A percentile compares a stretch with the other conserved stretches of the same genome.
These are phyloP conservation scores for Sylvicapra grimmia DNA, from an alignment of 2,113 vertebrate genomes.

Conservation along the genomic window DNA sequence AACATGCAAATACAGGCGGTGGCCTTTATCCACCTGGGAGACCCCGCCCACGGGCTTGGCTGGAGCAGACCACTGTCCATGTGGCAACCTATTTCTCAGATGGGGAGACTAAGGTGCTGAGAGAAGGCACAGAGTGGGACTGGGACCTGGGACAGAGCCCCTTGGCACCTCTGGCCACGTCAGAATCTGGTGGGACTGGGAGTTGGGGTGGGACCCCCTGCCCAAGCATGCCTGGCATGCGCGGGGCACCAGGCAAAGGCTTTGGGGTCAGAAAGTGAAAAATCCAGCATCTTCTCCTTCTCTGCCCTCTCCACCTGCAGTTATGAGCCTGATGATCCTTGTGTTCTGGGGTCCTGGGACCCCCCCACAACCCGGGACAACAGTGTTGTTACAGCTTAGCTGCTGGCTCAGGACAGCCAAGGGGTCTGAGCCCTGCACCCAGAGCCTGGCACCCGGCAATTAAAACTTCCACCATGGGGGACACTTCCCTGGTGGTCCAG, in stretches of 20 bases:
- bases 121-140: neutral
- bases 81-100: neutral
- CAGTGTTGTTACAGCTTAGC: fast-evolving
- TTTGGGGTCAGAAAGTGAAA: neutral
- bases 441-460: fast-evolving
- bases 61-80: fast-evolving
- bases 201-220: neutral
- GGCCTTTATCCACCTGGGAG: neutral
- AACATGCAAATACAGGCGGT: fast-evolving
- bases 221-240: neutral
- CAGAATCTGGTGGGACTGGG: neutral
- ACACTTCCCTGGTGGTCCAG: neutral
- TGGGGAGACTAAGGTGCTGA: neutral
- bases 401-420: fast-evolving
- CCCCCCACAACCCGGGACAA: fast-evolving
- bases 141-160: neutral
- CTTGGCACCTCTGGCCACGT: fast-evolving
- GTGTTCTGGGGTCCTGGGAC: fast-evolving
- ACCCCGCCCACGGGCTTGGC: neutral
- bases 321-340: fast-evolving
- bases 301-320: neutral
- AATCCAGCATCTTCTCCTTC: neutral
- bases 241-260: fast-evolving
- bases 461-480: neutral
- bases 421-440: neutral